A percentile compares a stretch with the other conserved stretches of the same genome.
Evolutionary conservation across 2,888 invertebrate genomes (phyloP).

Genomic region (Gari tellinella): DNA sequence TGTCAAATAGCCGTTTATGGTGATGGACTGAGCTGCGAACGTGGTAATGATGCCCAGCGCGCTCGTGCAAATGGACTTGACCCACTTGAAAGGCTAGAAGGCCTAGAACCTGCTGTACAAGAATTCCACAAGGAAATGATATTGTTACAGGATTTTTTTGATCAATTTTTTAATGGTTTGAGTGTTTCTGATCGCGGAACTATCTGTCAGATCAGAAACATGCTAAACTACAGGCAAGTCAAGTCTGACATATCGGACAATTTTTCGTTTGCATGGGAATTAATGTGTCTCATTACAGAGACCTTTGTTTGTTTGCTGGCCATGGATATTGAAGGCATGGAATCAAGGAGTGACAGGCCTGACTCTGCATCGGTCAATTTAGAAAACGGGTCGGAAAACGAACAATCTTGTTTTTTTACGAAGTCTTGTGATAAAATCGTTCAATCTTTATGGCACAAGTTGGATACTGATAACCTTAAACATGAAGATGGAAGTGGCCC

Average conservation of each 20-base stretch:
- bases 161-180: conserved; percentile 39
- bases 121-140: conserved; percentile 56
- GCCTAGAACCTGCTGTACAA: conserved; percentile 41
- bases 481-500: background rate
- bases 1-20: conserved; percentile 31
- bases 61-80: conserved; percentile 29
- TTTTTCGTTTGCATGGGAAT: too few species aligned
- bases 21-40: conserved; percentile 46
- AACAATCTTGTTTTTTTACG: conserved; percentile 19
- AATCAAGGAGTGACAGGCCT: too few species aligned
- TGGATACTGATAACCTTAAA: conserved; percentile 22
- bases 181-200: conserved; percentile 38
- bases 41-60: conserved; percentile 44
- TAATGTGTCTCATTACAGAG: too few species aligned
- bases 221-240: conserved; percentile 44
- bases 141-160: conserved; percentile 42
- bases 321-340: too few species aligned
- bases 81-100: conserved; percentile 33
- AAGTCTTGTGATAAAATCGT: conserved; percentile 11
- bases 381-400: conserved; percentile 8
- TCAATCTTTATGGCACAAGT: conserved; percentile 12
- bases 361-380: conserved; percentile 12
- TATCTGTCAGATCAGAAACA: conserved; percentile 30
- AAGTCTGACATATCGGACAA: too few species aligned
- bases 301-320: too few species aligned